Conservation (phyloP, 2,113 vertebrate species). For the Nansenia antarctica region DNA sequence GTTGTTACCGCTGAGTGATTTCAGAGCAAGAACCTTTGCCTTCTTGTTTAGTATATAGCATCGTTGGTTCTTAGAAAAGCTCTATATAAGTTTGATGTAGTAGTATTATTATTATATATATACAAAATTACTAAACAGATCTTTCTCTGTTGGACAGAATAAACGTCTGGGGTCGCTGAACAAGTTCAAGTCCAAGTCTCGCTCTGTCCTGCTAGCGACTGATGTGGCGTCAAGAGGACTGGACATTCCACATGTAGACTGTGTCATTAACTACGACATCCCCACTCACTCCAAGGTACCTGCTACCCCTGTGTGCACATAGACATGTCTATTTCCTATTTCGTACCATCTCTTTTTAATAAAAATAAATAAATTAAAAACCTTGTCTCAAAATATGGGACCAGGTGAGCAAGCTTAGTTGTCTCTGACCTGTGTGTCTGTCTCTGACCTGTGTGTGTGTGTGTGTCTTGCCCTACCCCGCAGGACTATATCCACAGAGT, state of each 20-base stretch:
- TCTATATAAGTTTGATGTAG: too few relatives aligned
- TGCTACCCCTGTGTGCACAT: neutral
- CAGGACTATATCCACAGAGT: slow-evolving; percentile 98
- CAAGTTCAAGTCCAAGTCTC: slow-evolving; percentile 97
- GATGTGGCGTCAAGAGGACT: slow-evolving; percentile 96
- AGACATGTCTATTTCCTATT: neutral
- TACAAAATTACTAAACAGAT: too few relatives aligned
- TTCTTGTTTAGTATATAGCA: too few relatives aligned
- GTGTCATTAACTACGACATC: slow-evolving; percentile 98
- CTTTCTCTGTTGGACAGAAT: slow-evolving; percentile 71
- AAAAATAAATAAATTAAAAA: too few relatives aligned
- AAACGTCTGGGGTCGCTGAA: slow-evolving; percentile 94
- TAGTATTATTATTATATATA: too few relatives aligned
- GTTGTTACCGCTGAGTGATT: too few relatives aligned
- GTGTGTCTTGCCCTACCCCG: too few relatives aligned
- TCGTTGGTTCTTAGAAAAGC: too few relatives aligned
- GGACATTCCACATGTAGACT: slow-evolving; percentile 97
- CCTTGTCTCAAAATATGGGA: neutral
- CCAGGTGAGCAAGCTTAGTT: neutral
- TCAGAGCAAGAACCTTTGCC: too few relatives aligned
- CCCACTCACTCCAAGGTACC: slow-evolving; percentile 96
- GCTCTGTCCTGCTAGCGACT: slow-evolving; percentile 93
- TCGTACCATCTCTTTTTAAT: neutral
- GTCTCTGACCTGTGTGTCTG: neutral
- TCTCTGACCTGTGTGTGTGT: neutral